Evolutionary conservation across 2,888 invertebrate genomes (phyloP).

Genomic region (Tetropium fuscum): DNA sequence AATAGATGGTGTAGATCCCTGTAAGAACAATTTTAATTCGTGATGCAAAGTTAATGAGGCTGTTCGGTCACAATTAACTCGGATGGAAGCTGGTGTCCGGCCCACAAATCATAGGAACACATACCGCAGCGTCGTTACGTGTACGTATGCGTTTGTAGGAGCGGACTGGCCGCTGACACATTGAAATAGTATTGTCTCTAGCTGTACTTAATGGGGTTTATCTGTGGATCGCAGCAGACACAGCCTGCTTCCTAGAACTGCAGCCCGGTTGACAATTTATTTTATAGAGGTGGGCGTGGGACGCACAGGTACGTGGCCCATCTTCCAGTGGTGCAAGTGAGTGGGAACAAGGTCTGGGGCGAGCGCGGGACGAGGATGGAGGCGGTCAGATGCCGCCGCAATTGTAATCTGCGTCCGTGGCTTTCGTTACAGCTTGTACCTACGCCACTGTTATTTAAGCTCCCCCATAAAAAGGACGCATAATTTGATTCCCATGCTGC

Average conservation of each 20-base stretch:
- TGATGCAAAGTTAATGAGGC: slow-evolving; percentile 21
- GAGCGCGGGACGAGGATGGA: slow-evolving; percentile 49
- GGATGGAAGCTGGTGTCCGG: slow-evolving; percentile 4
- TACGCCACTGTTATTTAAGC: slow-evolving; percentile 62
- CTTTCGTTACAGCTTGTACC: slow-evolving; percentile 62
- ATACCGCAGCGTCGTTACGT: slow-evolving; percentile 24
- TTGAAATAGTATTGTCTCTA: slow-evolving; percentile 68
- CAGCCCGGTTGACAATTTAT: slow-evolving; percentile 67
- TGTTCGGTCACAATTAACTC: slow-evolving; percentile 15
- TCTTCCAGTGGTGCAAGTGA: slow-evolving; percentile 30
- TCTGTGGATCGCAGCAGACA: slow-evolving; percentile 63
- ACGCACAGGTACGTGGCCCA: slow-evolving; percentile 48
- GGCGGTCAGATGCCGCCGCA: slow-evolving; percentile 56
- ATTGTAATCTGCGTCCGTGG: slow-evolving; percentile 61
- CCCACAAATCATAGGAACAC: slow-evolving; percentile 26
- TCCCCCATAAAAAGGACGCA: slow-evolving; percentile 58
- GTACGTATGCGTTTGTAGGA: slow-evolving; percentile 27
- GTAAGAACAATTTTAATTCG: slow-evolving; percentile 9
- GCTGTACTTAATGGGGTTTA: slow-evolving; percentile 67
- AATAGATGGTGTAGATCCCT: background rate
- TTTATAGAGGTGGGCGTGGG: slow-evolving; percentile 64
- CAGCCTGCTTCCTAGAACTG: slow-evolving; percentile 66
- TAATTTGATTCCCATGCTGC: slow-evolving; percentile 59
- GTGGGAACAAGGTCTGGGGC: background rate
- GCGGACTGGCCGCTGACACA: slow-evolving; percentile 61